These are phyloP conservation scores for Platycercus adscitus DNA, from an alignment of 2,113 vertebrate genomes.

Conservation along the genomic window DNA sequence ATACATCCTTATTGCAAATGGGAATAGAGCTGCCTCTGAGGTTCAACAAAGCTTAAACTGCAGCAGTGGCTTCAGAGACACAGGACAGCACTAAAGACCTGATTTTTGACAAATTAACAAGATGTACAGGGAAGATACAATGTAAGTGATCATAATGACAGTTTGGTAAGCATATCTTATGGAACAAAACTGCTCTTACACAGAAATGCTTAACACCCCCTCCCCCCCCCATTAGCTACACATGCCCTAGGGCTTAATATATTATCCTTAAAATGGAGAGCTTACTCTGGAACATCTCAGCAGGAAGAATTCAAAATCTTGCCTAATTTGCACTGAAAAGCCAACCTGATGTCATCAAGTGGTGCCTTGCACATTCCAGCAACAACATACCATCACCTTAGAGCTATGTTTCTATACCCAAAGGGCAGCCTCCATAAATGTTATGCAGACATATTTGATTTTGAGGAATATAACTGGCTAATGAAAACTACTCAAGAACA, in stretches of 20 bases:
- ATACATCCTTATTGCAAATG: not conserved
- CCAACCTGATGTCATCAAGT: not conserved
- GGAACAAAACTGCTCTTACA: not conserved
- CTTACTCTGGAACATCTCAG: not conserved
- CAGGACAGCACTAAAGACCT: not conserved
- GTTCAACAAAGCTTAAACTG: not conserved
- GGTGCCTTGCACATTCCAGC: not conserved
- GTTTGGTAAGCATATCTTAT: not conserved
- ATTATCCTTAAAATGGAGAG: not conserved
- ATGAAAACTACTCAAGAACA: not conserved
- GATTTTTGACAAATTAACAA: not conserved
- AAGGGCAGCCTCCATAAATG: not conserved
- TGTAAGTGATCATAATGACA: not conserved
- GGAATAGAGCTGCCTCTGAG: not conserved
- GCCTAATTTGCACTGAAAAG: constrained; percentile 11
- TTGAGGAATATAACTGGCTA: not conserved
- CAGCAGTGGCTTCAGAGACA: not conserved
- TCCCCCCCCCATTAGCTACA: not conserved
- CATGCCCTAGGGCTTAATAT: not conserved
- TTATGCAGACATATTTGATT: not conserved
- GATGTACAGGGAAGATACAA: not conserved
- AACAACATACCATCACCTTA: not conserved
- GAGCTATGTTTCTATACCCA: not conserved
- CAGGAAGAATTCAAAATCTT: not conserved
- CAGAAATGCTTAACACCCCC: not conserved